Base-by-base conservation (phyloP, 2,888 invertebrate genomes). In the Ichneumoninae sp. region DNA sequence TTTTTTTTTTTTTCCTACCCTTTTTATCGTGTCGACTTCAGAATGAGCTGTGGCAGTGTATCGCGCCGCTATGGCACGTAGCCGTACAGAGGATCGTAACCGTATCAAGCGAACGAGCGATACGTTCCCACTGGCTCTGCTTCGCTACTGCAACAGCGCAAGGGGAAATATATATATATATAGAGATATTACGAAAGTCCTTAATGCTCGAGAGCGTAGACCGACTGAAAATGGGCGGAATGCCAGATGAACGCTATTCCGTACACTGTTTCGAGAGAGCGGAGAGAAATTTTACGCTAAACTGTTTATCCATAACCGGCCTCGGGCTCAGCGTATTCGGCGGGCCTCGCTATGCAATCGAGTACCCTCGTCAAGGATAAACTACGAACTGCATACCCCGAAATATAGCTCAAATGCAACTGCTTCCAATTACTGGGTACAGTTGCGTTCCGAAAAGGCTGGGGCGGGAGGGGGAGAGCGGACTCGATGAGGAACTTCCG, bases 181-280 rank as follows among this genome's bases (percentile, higher is more conserved):
- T 44, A n/a, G 70, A 52, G 36, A 57, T 79, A 79, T 70, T 79
- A 50, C 68, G 57, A 54, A 68, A 33, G 19, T 72, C 54, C 68
- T 60, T 65, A 71, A 47, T 47, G 30, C 65, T 60, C 36, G 36
- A 33, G 40, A 52, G 13, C 30, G 70, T 40, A n/a, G 71, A 47
- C 7, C 19, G 36, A 76, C 68, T 40, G 60, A 57, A 80, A 80
- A 83, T 76, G 83, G 83, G 83, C 80, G 83, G 83, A 80, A 83
- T 80, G 76, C 80, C 83, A 77, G 60, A 80, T 68, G 57, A 76
- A 47, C 44, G 44, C 62, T 79, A 74, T 50, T 83, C 47, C 44
- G 69, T 52, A 40, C 52, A 54, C 54, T 33, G 57, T 66, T 66
- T 7, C 16, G 72, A 44, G 6, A 54, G 33, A n/a, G 47, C 19